A percentile compares a stretch with the other conserved stretches of the same genome.
Conservation (phyloP, 2,888 invertebrate species). For the Nineta flava region DNA sequence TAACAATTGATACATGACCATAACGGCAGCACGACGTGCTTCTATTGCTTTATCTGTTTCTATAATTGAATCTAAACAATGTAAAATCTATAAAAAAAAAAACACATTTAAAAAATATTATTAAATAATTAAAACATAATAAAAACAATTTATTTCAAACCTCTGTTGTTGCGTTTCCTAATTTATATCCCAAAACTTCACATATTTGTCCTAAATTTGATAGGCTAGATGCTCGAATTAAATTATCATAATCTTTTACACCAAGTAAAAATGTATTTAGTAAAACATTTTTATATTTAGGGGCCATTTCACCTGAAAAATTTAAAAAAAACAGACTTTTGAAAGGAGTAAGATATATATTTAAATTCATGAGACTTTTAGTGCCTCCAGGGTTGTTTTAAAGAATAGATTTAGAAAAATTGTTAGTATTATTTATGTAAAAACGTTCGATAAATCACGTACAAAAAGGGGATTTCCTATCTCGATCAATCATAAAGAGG, state of each 20-base stretch:
- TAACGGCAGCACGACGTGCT: slow-evolving; percentile 62
- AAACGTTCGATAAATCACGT: too few relatives aligned
- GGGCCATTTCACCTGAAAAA: slow-evolving; percentile 50
- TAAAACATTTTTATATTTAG: slow-evolving; percentile 48
- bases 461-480: too few relatives aligned
- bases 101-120: slow-evolving; percentile 9
- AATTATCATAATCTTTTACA: slow-evolving; percentile 49
- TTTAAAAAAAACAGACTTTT: slow-evolving; percentile 8
- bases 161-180: slow-evolving; percentile 58
- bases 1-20: slow-evolving; percentile 57
- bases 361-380: too few relatives aligned
- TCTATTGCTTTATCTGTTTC: slow-evolving; percentile 53
- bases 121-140: slow-evolving; percentile 5
- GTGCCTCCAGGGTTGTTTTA: too few relatives aligned
- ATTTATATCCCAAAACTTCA: slow-evolving; percentile 51
- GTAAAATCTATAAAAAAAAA: slow-evolving; percentile 42
- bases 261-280: slow-evolving; percentile 56
- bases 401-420: too few relatives aligned
- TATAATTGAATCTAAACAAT: slow-evolving; percentile 50
- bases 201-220: slow-evolving; percentile 74
- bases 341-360: too few relatives aligned
- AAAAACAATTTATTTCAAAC: slow-evolving; percentile 27
- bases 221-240: slow-evolving; percentile 64
- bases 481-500: too few relatives aligned
- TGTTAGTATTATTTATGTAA: too few relatives aligned